Base-by-base conservation (phyloP, 2,888 invertebrate genomes). In the Spilarctia lutea region DNA sequence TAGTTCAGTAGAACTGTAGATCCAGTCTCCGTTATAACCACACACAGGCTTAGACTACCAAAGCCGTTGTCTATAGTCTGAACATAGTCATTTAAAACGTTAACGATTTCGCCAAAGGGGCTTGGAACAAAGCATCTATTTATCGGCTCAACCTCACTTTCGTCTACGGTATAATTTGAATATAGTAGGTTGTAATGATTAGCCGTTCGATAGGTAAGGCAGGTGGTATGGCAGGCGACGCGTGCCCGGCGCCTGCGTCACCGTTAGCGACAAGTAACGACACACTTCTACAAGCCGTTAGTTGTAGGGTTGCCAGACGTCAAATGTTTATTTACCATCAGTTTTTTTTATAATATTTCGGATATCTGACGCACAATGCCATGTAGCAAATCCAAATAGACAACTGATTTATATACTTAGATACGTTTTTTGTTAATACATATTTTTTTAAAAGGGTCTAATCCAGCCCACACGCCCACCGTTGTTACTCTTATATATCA, bases 211-310 rank as follows among this genome's bases (percentile, higher is more conserved):
- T 65, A 65, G 48, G 63, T 68, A 68, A 71, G 73, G 70, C 70
- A 71, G 52, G 48, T 66, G 73, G 27, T 3, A 35, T 30, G 18
- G 73, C 27, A 30, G 39, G 56, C 20, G 48, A 48, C 73, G 76
- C 78, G 77, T 78, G 84, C 67, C 68, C 42, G 35, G 74, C 68
- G 27, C 45, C 74, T n/a, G 52, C 80, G 72, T 68, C 80, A 81
- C 85, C 85, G 85, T 85, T 85, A 85, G 66, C 74, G 78, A 79
- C 82, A 81, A 77, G 79, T 75, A 68, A 74, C 72, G 84, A 79
- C 84, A 85, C 79, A 83, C 85, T 83, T 83, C 73, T 45, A 67
- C 66, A 63, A 39, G 75, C 85, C 84, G 85, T 85, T 85, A 85
- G 39, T 48, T 70, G 67, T 68, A 83, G 83, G 84, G 85, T 69